Evolutionary conservation across 1,140 invertebrate species (phyloP), one percentile per base, ranked within the genome.

Genomic region (Temnothorax longispinosus): DNA sequence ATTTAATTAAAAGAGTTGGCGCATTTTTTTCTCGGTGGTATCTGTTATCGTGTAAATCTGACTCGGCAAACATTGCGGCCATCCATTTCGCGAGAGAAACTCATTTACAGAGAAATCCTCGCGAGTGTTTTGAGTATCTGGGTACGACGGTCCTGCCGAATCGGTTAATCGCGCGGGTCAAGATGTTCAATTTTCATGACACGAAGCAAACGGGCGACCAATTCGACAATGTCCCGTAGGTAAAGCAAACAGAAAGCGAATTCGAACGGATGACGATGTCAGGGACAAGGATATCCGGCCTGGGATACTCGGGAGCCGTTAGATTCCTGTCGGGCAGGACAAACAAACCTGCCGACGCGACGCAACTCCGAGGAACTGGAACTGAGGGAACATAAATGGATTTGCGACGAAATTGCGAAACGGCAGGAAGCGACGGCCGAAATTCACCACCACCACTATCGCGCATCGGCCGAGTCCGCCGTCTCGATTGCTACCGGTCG

Each of bases 341-440:
- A 86, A 86, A 86, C 84, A 86, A 58, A 58, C 62, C 60, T 52
- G 21, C 62, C 77, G 32, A 50, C 50, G 60, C 47, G 64, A 80
- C 52, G 54, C 15, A 32, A 81, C 41, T 69, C 65, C 21, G 21
- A 69, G 65, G 6, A 67, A 58, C 81, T 75, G 81, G 54, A 84
- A 60, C 69, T 62, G 50, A 64, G 52, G 32, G 71, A 75, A 52
- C 69, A 64, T 85, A 75, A 85, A 85, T 85, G 71, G 81, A 76
- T 85, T 85, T 85, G 67, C 67, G 41, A 74, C 80, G 80, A 84
- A 74, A 84, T 84, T 84, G 69, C 69, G 80, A 84, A 84, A 84
- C 56, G 65, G 18, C 69, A 44, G 80, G 80, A 74, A 84, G 54
- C 80, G 15, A 27, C 50, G 52, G 67, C 67, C 54, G 52, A 74